A percentile compares a stretch with the other conserved stretches of the same genome.
Evolutionary conservation across 2,888 invertebrate species (phyloP).

Genomic region (Erebia aethiops): DNA sequence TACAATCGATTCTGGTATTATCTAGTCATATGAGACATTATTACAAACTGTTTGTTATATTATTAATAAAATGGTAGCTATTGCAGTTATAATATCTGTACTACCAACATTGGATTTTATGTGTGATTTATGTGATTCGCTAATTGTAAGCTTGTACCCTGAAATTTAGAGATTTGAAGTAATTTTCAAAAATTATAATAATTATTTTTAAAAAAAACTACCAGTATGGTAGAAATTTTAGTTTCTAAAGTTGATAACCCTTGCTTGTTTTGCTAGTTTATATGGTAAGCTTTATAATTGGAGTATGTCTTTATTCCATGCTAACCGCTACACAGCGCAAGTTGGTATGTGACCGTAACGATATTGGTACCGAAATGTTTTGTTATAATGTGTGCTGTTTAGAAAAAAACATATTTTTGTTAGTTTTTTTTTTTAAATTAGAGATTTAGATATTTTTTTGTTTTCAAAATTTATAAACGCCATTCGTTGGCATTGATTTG

Average conservation of each 20-base stretch:
- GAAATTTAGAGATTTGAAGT: constrained; percentile 4
- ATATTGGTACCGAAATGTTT: constrained; percentile 15
- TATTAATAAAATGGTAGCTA: not conserved
- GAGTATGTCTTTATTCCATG: constrained; percentile 32
- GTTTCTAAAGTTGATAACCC: not conserved
- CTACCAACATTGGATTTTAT: not conserved
- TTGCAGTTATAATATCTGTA: not conserved
- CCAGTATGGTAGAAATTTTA: constrained; percentile 9
- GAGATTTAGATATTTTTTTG: not conserved
- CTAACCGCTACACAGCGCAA: constrained; percentile 66
- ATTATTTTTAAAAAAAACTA: constrained; percentile 5
- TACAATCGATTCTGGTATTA: not conserved
- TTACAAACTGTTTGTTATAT: not conserved
- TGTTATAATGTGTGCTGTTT: constrained; percentile 18
- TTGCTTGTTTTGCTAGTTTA: constrained; percentile 5
- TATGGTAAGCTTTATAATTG: constrained; percentile 31
- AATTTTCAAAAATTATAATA: not conserved
- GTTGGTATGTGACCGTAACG: constrained; percentile 66
- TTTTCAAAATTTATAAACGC: not conserved
- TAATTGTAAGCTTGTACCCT: not conserved
- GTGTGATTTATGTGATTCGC: not conserved
- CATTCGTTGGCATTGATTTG: not conserved
- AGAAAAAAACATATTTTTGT: not conserved
- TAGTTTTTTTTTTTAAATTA: not conserved
- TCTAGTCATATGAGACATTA: not conserved